A percentile compares a stretch with the other conserved stretches of the same genome.
These are phyloP conservation scores for Nesidiocoris tenuis DNA, from an alignment of 2,888 invertebrate species.

Conservation along the genomic window DNA sequence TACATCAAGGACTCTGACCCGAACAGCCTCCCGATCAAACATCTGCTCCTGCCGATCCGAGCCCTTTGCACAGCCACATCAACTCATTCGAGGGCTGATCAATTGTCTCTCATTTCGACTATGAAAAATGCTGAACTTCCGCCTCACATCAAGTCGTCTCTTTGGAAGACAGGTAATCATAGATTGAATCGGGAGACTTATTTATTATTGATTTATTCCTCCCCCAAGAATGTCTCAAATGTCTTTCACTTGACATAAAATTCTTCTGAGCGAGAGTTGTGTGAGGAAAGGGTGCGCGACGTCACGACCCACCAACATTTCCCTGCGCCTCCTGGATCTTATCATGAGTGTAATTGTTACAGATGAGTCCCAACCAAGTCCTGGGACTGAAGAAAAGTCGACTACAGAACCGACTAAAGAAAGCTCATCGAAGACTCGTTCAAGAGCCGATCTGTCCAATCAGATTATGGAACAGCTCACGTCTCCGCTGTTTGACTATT, in stretches of 20 bases:
- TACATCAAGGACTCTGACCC: conserved; percentile 47
- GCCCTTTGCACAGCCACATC: conserved; percentile 71
- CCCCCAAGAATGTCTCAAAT: too few species aligned
- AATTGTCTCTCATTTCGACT: conserved; percentile 71
- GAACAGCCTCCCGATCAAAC: conserved; percentile 55
- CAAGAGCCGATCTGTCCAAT: conserved; percentile 68
- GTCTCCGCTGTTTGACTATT: conserved; percentile 63
- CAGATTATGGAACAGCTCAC: conserved; percentile 73
- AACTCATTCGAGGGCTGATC: conserved; percentile 72
- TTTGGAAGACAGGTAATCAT: background rate
- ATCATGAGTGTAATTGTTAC: too few species aligned
- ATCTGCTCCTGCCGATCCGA: conserved; percentile 68
- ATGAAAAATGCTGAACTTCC: conserved; percentile 74
- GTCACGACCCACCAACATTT: too few species aligned
- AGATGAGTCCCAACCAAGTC: conserved; percentile 12
- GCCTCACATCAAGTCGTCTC: conserved; percentile 56
- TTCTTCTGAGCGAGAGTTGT: too few species aligned
- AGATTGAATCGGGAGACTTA: too few species aligned
- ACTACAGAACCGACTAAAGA: conserved; percentile 33
- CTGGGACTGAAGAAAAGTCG: conserved; percentile 34
- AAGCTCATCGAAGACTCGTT: conserved; percentile 54
- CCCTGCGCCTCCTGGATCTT: too few species aligned
- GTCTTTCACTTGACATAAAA: too few species aligned
- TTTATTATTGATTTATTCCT: too few species aligned
- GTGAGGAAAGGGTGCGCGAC: too few species aligned